phyloP scores from a whole-genome alignment of 2,797 vertebrate species.

The Macropodus opercularis region DNA sequence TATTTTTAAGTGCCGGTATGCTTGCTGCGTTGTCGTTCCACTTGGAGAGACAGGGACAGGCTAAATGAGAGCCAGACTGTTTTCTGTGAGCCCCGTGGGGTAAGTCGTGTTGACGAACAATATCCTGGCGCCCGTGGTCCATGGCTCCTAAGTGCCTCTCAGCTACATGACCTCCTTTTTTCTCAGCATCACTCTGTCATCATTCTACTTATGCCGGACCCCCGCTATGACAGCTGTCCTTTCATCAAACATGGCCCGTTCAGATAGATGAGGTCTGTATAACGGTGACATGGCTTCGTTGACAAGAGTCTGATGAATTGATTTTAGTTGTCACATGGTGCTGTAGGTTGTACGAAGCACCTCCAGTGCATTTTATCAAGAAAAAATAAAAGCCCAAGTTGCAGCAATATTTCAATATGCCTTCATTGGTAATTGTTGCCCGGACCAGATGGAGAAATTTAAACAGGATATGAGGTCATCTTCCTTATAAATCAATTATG shows the following conservation, averaged over 20 bases:
- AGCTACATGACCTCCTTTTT: slow-evolving; percentile 67
- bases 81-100: slow-evolving; percentile 62
- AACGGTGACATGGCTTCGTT: slow-evolving; percentile 52
- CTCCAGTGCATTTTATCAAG: slow-evolving; percentile 10
- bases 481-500: slow-evolving; percentile 34
- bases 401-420: background rate
- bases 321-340: slow-evolving; percentile 51
- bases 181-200: slow-evolving; percentile 71
- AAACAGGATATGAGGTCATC: slow-evolving; percentile 51
- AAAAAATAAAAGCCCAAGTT: background rate
- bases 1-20: slow-evolving; percentile 39
- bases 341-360: slow-evolving; percentile 26
- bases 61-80: slow-evolving; percentile 67
- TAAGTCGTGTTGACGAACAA: slow-evolving; percentile 71
- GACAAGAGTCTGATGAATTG: slow-evolving; percentile 53
- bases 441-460: slow-evolving; percentile 4
- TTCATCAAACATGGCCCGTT: slow-evolving; percentile 68
- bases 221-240: slow-evolving; percentile 73
- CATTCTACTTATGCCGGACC: slow-evolving; percentile 63
- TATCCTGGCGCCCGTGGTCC: slow-evolving; percentile 64
- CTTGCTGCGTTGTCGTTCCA: slow-evolving; percentile 49
- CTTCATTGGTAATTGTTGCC: slow-evolving; percentile 8
- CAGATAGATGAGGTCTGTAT: slow-evolving; percentile 55
- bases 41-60: slow-evolving; percentile 33
- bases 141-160: slow-evolving; percentile 67